Base-by-base conservation (phyloP, 1,140 invertebrate species). In the Lethocerus indicus region DNA sequence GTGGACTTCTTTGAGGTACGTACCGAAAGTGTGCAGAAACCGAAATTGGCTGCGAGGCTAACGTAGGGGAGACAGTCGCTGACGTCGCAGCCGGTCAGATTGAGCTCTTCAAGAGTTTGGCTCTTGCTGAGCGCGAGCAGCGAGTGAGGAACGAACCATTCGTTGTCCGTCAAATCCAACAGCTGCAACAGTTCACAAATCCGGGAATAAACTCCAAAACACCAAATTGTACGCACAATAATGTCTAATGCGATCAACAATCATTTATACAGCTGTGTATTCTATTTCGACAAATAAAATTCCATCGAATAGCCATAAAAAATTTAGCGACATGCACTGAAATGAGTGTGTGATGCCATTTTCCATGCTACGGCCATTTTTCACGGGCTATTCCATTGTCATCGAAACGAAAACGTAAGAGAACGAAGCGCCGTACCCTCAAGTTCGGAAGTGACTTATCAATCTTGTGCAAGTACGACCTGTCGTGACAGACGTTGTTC, bases 1-100 rank as follows among this genome's bases (percentile, higher is more conserved):
- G 6, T 4, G 5, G 0, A 3, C 44, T 7, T 5, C 7, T 29
- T n/a, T 12, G 7, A 40, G 20, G 6, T 12, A 40, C 54, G 57
- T 65, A 78, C 78, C 68, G 78, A 69, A 6, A 82, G 59, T 16
- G 67, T 64, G 59, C 69, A 68, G 56, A 83, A 82, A n/a, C 81
- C 81, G 62, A 79, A 81, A 57, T 76, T 66, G 7, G 75, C 71
- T 0, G 81, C 76, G 35, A 85, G 71, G 57, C 79, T 79, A 14
- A 75, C 72, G 61, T 85, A 85, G 0, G 80, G 78, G 14, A 83
- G 73, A 60, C 79, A 83, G 59, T 82, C 79, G 20, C 70, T 69
- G 46, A 85, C 61, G 48, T 70, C 65, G 60, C 80, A 83, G 5
- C 76, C 73, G 51, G 74, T 64, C 25, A 81, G 56, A 54, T 67